Evolutionary conservation across 2,888 invertebrate genomes (phyloP).

Genomic region (Stomorhina lunata): DNA sequence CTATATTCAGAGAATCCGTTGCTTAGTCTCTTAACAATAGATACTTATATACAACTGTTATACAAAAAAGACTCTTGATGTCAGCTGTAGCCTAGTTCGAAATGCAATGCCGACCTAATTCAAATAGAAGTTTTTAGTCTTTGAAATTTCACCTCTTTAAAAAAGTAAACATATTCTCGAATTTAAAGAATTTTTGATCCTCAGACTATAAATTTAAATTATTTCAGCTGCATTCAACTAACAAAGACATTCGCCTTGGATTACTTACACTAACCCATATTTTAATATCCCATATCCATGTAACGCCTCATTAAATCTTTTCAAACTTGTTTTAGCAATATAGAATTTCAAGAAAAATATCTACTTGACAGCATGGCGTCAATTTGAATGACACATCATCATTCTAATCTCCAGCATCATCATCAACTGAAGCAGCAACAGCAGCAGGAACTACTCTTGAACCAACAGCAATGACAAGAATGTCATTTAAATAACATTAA

Average conservation of each 20-base stretch:
- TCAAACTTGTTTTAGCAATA: conserved; percentile 13
- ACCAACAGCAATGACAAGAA: conserved; percentile 32
- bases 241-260: background rate
- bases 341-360: conserved; percentile 16
- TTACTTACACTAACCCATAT: background rate
- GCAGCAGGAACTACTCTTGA: background rate
- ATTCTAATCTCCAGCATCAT: conserved; percentile 34
- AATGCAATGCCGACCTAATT: too few species aligned
- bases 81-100: too few species aligned
- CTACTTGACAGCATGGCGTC: conserved; percentile 66
- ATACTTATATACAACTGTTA: too few species aligned
- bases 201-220: too few species aligned
- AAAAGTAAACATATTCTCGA: too few species aligned
- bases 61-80: too few species aligned
- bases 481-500: conserved; percentile 56
- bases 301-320: background rate
- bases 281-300: background rate
- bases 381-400: conserved; percentile 73
- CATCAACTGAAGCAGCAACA: conserved; percentile 7
- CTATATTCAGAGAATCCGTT: too few species aligned
- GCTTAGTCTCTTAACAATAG: too few species aligned
- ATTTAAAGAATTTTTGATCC: too few species aligned
- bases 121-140: too few species aligned
- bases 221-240: too few species aligned
- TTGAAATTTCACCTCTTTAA: too few species aligned